Evolutionary conservation across 2,113 vertebrate genomes (phyloP).

Genomic region (Psettodes erumei): DNA sequence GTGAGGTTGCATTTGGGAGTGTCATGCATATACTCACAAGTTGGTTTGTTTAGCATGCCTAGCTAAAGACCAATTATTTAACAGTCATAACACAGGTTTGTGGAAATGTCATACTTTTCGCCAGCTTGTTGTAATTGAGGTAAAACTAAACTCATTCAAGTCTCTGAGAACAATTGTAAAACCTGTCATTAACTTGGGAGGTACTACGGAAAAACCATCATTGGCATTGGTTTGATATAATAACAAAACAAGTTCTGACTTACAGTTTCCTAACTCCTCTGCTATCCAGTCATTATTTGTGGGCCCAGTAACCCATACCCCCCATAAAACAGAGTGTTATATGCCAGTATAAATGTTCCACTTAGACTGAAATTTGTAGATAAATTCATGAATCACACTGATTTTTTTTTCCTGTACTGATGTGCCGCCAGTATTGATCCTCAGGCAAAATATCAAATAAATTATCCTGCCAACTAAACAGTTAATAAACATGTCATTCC

Average conservation of each 20-base stretch:
- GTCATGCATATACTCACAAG: not conserved
- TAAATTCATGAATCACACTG: slow-evolving; percentile 23
- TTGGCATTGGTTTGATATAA: slow-evolving; percentile 42
- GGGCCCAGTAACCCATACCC: slow-evolving; percentile 27
- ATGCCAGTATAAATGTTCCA: slow-evolving; percentile 27
- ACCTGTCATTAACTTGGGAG: slow-evolving; percentile 59
- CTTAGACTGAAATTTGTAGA: slow-evolving; percentile 38
- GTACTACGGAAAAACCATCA: slow-evolving; percentile 57
- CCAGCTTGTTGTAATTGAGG: slow-evolving; percentile 49
- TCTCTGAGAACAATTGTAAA: slow-evolving; percentile 55
- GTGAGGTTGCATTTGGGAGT: slow-evolving; percentile 9
- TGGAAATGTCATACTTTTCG: slow-evolving; percentile 70
- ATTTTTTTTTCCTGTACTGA: not conserved
- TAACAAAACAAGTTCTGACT: slow-evolving; percentile 56
- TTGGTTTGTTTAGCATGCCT: slow-evolving; percentile 21
- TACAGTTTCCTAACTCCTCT: slow-evolving; percentile 54
- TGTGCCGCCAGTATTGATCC: not conserved
- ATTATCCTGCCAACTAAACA: slow-evolving; percentile 25
- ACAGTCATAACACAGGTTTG: slow-evolving; percentile 29
- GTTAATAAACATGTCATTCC: slow-evolving; percentile 36
- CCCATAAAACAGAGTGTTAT: slow-evolving; percentile 25
- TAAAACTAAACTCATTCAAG: slow-evolving; percentile 47
- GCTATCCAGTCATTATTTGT: slow-evolving; percentile 49
- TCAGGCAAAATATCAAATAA: slow-evolving; percentile 33
- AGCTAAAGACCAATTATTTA: slow-evolving; percentile 34